Evolutionary conservation across 2,113 vertebrate genomes (phyloP).

Genomic region (Erpornis zantholeuca): DNA sequence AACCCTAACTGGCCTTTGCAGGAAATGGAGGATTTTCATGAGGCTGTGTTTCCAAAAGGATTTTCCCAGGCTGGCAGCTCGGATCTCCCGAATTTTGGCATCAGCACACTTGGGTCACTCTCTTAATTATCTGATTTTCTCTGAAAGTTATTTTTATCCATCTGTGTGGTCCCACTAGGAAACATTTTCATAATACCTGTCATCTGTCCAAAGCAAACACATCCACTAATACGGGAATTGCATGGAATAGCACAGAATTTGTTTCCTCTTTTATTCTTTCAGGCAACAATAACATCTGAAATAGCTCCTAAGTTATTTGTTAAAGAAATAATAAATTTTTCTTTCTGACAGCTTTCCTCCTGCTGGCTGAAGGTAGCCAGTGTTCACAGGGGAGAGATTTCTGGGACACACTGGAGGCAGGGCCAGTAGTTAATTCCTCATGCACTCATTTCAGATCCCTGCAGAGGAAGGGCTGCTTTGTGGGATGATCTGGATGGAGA

Average conservation of each 20-base stretch:
- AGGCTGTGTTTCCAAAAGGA: neutral
- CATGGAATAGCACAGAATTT: neutral
- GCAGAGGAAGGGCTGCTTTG: neutral
- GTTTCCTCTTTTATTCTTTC: neutral
- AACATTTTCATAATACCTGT: neutral
- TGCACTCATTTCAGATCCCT: neutral
- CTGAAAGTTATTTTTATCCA: neutral
- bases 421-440: neutral
- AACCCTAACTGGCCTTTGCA: fast-evolving
- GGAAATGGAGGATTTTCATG: neutral
- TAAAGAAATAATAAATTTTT: neutral
- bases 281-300: neutral
- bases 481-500: neutral
- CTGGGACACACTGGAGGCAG: neutral
- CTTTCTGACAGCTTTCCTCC: neutral
- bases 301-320: neutral
- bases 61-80: neutral
- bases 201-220: neutral
- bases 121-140: neutral
- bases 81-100: neutral
- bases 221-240: neutral
- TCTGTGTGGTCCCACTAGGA: neutral
- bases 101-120: neutral
- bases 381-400: neutral
- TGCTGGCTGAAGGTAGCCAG: fast-evolving